phyloP scores from a whole-genome alignment of 2,888 invertebrate genomes.

The Cephalotes varians region DNA sequence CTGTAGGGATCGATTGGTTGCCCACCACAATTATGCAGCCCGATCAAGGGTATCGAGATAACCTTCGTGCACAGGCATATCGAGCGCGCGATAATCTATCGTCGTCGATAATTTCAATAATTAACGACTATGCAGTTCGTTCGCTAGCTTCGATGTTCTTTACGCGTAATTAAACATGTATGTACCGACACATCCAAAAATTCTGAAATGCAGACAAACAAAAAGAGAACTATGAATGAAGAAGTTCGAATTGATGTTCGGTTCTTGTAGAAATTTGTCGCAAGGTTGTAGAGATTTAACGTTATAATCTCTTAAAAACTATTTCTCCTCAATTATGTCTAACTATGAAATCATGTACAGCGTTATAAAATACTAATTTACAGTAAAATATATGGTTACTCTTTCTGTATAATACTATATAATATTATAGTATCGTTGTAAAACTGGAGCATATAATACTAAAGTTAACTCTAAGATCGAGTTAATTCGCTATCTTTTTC shows the following conservation, averaged over 20 bases:
- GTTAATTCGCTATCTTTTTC: constrained; percentile 16
- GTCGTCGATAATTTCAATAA: constrained; percentile 48
- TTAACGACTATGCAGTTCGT: constrained; percentile 13
- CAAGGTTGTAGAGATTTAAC: neutral
- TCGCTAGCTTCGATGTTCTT: neutral
- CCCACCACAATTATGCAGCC: constrained; percentile 61
- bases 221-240: constrained; percentile 8
- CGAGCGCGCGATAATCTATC: constrained; percentile 49
- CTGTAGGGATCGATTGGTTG: constrained; percentile 66
- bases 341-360: neutral
- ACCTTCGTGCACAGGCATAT: constrained; percentile 41
- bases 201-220: neutral
- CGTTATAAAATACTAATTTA: neutral
- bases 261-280: neutral
- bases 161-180: neutral
- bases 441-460: neutral
- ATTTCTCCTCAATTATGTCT: constrained; percentile 5
- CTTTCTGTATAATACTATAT: neutral
- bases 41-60: constrained; percentile 61
- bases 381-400: neutral
- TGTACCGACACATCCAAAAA: neutral
- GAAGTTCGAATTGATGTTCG: neutral
- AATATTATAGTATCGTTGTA: neutral
- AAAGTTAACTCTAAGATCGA: neutral
- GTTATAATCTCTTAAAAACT: neutral